Conservation (phyloP, 2,888 invertebrate species). For the Parnassius apollo region DNA sequence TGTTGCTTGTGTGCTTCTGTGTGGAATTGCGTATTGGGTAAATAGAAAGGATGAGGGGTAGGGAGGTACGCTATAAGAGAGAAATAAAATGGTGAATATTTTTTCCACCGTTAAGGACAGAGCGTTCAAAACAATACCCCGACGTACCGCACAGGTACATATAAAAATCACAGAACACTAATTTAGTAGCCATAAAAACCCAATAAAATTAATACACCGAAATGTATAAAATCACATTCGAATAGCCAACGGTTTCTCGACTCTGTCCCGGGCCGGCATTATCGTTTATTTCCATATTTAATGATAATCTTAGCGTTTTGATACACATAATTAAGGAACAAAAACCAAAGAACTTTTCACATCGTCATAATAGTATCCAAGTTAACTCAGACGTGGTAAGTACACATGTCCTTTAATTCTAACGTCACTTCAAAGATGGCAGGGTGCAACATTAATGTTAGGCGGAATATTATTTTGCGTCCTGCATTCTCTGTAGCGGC, state of each 20-base stretch:
- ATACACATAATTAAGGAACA: slow-evolving; percentile 81
- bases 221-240: slow-evolving; percentile 71
- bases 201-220: slow-evolving; percentile 50
- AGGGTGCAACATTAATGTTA: slow-evolving; percentile 74
- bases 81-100: slow-evolving; percentile 37
- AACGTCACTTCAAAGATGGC: slow-evolving; percentile 75
- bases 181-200: slow-evolving; percentile 55
- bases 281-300: slow-evolving; percentile 74
- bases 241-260: slow-evolving; percentile 60
- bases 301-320: slow-evolving; percentile 71
- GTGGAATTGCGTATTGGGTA: not conserved
- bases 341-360: slow-evolving; percentile 75
- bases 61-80: slow-evolving; percentile 10
- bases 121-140: slow-evolving; percentile 54
- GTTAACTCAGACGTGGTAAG: slow-evolving; percentile 64
- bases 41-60: slow-evolving; percentile 1
- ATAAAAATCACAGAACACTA: slow-evolving; percentile 68
- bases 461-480: slow-evolving; percentile 76
- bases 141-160: slow-evolving; percentile 68
- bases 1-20: too few relatives aligned
- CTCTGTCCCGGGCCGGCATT: slow-evolving; percentile 56
- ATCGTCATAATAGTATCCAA: slow-evolving; percentile 74
- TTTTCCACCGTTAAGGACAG: slow-evolving; percentile 63
- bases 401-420: slow-evolving; percentile 57
- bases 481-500: slow-evolving; percentile 72